Conservation (phyloP, 2,797 vertebrate species). For the Aplochiton taeniatus region DNA sequence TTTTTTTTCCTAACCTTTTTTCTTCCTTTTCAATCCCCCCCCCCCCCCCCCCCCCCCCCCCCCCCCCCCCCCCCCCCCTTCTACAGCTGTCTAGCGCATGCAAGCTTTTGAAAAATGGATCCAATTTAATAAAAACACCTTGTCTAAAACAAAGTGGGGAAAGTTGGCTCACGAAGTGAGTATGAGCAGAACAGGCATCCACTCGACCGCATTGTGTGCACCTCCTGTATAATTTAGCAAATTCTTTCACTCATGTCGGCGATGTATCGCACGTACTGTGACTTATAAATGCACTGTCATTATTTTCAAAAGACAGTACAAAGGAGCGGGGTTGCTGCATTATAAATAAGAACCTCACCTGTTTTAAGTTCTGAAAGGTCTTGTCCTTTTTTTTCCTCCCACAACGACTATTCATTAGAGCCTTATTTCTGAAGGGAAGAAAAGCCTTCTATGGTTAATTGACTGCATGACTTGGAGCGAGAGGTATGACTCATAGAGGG, state of each 20-base stretch:
- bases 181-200: constrained; percentile 13
- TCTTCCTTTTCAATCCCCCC: neutral
- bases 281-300: constrained; percentile 33
- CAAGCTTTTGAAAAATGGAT: constrained; percentile 56
- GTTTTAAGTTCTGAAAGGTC: constrained; percentile 28
- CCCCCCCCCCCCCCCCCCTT: neutral
- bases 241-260: constrained; percentile 24
- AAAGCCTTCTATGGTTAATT: constrained; percentile 26
- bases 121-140: constrained; percentile 40
- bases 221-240: constrained; percentile 21
- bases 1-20: neutral
- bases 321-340: constrained; percentile 29
- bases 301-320: constrained; percentile 41
- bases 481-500: constrained; percentile 55
- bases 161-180: constrained; percentile 19
- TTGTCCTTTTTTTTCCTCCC: constrained; percentile 43
- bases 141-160: constrained; percentile 36
- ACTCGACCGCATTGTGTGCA: constrained; percentile 20
- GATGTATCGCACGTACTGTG: constrained; percentile 13
- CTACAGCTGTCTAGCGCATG: neutral
- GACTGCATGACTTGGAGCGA: constrained; percentile 51
- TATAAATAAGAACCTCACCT: constrained; percentile 27
- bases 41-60: neutral
- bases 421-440: constrained; percentile 19
- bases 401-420: constrained; percentile 21